phyloP scores from a whole-genome alignment of 2,797 vertebrate genomes.

The Eospalax fontanierii region DNA sequence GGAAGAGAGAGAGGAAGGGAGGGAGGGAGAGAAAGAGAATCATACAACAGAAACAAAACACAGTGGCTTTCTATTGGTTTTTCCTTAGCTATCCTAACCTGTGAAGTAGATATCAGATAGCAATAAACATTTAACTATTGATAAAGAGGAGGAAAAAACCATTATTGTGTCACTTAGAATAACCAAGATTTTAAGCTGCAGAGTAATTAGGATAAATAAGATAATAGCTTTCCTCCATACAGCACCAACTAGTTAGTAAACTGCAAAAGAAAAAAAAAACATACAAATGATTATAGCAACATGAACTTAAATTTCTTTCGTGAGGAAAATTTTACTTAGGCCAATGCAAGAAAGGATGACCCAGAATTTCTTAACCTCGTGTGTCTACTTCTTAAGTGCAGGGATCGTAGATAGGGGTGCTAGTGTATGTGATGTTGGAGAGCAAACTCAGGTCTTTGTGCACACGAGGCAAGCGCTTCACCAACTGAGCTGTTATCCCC shows the following conservation, averaged over 20 bases:
- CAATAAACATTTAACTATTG: slow-evolving; percentile 55
- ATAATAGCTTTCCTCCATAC: slow-evolving; percentile 37
- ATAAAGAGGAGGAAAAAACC: slow-evolving; percentile 12
- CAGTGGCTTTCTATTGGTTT: background rate
- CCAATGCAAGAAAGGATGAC: slow-evolving; percentile 16
- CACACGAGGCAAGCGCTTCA: no score
- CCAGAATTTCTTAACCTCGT: no score
- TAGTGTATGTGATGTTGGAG: no score
- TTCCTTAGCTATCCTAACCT: slow-evolving; percentile 30
- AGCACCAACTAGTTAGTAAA: slow-evolving; percentile 26
- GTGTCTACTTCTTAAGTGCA: no score
- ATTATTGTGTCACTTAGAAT: slow-evolving; percentile 34
- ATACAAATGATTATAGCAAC: background rate
- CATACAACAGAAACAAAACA: slow-evolving; percentile 15
- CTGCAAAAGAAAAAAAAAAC: slow-evolving; percentile 57
- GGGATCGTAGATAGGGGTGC: no score
- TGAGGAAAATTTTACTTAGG: slow-evolving; percentile 29
- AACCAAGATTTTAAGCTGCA: slow-evolving; percentile 49
- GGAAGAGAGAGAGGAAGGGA: background rate
- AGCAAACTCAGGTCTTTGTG: no score
- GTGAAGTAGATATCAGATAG: background rate
- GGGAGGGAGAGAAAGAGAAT: background rate
- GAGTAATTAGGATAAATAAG: slow-evolving; percentile 51
- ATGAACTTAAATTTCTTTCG: slow-evolving; percentile 42
- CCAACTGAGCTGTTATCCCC: no score